These are phyloP conservation scores for Odontothrips loti DNA, from an alignment of 2,888 invertebrate genomes.

Conservation along the genomic window DNA sequence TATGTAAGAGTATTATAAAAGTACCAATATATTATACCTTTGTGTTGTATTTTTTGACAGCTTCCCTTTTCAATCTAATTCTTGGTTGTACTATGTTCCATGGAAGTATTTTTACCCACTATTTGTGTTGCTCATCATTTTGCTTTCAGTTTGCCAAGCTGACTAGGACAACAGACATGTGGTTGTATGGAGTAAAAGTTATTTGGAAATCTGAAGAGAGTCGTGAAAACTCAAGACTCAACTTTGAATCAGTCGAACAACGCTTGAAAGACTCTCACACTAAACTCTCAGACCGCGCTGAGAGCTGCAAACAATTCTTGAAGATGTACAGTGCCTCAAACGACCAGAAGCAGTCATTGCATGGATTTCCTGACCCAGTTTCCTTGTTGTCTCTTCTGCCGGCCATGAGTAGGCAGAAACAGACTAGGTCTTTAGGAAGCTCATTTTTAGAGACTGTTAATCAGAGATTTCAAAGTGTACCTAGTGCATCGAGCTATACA, in stretches of 20 bases:
- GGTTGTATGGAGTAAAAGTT: slow-evolving; percentile 48
- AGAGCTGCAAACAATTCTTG: slow-evolving; percentile 40
- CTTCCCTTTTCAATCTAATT: neutral
- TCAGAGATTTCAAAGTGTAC: neutral
- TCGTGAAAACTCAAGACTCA: slow-evolving; percentile 33
- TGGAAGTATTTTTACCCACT: no score
- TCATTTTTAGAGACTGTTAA: neutral
- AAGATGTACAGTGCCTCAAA: slow-evolving; percentile 36
- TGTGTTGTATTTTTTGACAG: neutral
- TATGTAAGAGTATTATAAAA: neutral
- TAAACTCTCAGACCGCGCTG: slow-evolving; percentile 40
- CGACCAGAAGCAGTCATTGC: neutral
- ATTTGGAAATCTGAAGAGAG: slow-evolving; percentile 38
- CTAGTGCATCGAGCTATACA: no score
- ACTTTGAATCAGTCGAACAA: slow-evolving; percentile 39
- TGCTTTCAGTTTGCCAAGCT: slow-evolving; percentile 45
- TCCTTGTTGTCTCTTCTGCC: neutral
- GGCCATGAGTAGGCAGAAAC: neutral
- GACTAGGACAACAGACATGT: slow-evolving; percentile 40
- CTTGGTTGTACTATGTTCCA: neutral
- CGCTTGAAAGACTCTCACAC: slow-evolving; percentile 39
- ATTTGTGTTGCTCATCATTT: no score
- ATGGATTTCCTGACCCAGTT: neutral
- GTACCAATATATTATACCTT: neutral
- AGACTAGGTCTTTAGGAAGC: neutral